Evolutionary conservation across 2,113 vertebrate genomes (phyloP).

Genomic region (Lethenteron camtschaticum): DNA sequence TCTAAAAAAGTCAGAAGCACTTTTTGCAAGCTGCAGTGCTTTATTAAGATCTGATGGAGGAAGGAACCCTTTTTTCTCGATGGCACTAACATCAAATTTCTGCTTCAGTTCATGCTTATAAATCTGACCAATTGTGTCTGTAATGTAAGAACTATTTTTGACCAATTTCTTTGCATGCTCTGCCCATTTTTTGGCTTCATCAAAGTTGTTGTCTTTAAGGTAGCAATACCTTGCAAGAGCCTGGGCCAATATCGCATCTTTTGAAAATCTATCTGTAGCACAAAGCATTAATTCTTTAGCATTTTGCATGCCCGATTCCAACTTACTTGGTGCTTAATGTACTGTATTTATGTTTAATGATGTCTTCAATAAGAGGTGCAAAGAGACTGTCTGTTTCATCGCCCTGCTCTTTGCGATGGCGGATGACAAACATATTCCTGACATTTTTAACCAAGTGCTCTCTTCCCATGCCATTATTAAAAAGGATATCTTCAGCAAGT

Average conservation of each 20-base stretch:
- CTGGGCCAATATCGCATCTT: slow-evolving; percentile 34
- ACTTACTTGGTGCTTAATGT: neutral
- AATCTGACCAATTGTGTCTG: slow-evolving; percentile 44
- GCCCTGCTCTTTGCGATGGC: slow-evolving; percentile 21
- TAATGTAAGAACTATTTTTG: slow-evolving; percentile 32
- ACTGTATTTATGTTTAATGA: slow-evolving; percentile 21
- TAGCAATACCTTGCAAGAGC: slow-evolving; percentile 42
- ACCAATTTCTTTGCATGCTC: slow-evolving; percentile 22
- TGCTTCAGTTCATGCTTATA: slow-evolving; percentile 33
- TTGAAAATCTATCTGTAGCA: slow-evolving; percentile 23
- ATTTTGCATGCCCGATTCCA: neutral
- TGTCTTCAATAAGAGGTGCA: slow-evolving; percentile 33
- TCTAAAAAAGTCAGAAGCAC: slow-evolving; percentile 30
- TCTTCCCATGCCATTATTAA: slow-evolving; percentile 24
- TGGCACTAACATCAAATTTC: slow-evolving; percentile 13
- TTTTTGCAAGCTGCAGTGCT: slow-evolving; percentile 24
- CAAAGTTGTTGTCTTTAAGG: slow-evolving; percentile 32
- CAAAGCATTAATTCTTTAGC: slow-evolving; percentile 20
- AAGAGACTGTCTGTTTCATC: slow-evolving; percentile 25
- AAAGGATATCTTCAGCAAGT: slow-evolving; percentile 24
- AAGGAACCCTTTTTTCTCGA: slow-evolving; percentile 13
- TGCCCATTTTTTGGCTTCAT: slow-evolving; percentile 24
- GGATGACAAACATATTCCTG: slow-evolving; percentile 31
- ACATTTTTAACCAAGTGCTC: slow-evolving; percentile 27
- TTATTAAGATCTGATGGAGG: slow-evolving; percentile 13